phyloP scores from a whole-genome alignment of 2,113 vertebrate species.

The Onychostruthus taczanowskii region DNA sequence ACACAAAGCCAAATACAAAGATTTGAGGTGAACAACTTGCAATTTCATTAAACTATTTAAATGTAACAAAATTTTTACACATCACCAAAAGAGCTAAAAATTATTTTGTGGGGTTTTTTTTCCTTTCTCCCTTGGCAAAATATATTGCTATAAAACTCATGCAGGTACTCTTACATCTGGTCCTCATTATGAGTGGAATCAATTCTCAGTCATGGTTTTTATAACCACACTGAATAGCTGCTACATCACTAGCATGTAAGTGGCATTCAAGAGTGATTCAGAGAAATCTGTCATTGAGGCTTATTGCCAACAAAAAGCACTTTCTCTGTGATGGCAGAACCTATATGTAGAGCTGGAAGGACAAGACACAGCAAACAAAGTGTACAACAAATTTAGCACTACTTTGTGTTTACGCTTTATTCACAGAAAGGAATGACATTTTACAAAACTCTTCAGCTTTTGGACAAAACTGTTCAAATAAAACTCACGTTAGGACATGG shows the following conservation, averaged over 20 bases:
- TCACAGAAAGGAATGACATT: neutral
- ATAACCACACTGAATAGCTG: neutral
- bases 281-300: neutral
- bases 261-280: neutral
- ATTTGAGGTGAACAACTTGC: neutral
- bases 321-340: neutral
- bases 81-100: neutral
- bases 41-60: neutral
- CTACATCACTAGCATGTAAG: neutral
- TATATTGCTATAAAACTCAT: neutral
- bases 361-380: neutral
- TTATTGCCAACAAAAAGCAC: neutral
- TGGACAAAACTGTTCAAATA: neutral
- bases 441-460: neutral
- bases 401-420: neutral
- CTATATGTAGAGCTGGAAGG: neutral
- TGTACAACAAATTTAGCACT: neutral
- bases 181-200: slow-evolving; percentile 17
- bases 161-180: neutral
- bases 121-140: neutral
- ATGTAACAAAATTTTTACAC: neutral
- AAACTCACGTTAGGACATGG: neutral
- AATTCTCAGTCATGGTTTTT: slow-evolving; percentile 1
- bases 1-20: neutral
- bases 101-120: neutral